Evolutionary conservation across 2,888 invertebrate genomes (phyloP).

Genomic region (Pristionchus entomophagus): DNA sequence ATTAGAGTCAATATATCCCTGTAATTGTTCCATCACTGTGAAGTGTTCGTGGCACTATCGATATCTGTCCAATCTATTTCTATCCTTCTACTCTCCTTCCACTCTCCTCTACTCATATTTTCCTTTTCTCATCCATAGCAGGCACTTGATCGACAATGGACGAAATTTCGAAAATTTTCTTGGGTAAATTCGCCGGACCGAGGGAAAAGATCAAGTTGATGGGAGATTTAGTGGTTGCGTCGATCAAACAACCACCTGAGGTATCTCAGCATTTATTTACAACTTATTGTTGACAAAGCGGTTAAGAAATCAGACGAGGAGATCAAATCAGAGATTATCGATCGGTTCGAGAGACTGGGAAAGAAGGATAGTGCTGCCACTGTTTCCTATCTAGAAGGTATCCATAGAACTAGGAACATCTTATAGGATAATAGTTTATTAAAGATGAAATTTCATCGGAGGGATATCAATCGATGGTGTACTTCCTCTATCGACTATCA

Average conservation of each 20-base stretch:
- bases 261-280: not conserved
- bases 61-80: not conserved
- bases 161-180: not conserved
- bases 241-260: not conserved
- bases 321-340: not conserved
- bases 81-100: not conserved
- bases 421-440: not conserved
- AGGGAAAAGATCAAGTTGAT: conserved; percentile 31
- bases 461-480: not conserved
- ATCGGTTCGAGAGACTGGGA: conserved; percentile 26
- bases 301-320: not conserved
- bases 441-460: not conserved
- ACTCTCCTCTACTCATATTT: not conserved
- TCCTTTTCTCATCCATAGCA: no score
- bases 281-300: not conserved
- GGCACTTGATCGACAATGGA: conserved; percentile 20
- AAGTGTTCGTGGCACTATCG: conserved; percentile 1
- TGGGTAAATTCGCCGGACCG: conserved; percentile 1
- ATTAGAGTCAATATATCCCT: not conserved
- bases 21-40: not conserved
- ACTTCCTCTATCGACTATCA: conserved; percentile 19
- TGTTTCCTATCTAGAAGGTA: not conserved
- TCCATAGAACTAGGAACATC: not conserved
- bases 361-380: not conserved
- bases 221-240: not conserved